phyloP scores from a whole-genome alignment of 2,113 vertebrate genomes.

The Agapornis roseicollis region DNA sequence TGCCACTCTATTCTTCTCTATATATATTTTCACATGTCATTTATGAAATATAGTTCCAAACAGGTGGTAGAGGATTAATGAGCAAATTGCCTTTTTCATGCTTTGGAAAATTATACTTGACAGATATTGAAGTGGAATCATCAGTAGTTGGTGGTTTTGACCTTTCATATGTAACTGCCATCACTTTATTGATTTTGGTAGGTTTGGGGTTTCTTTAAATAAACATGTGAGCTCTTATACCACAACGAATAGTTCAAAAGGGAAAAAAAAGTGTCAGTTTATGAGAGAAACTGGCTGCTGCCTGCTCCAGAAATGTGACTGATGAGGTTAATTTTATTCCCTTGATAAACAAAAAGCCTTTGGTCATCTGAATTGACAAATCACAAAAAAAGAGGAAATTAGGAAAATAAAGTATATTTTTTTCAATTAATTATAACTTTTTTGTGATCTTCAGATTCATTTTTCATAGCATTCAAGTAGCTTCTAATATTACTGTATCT shows the following conservation, averaged over 20 bases:
- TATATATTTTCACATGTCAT: not conserved
- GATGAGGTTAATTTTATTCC: not conserved
- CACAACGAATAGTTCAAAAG: not conserved
- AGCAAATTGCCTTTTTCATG: not conserved
- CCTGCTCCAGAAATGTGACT: not conserved
- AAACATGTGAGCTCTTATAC: not conserved
- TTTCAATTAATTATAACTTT: not conserved
- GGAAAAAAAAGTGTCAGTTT: not conserved
- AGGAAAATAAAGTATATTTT: not conserved
- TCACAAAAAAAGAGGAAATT: not conserved
- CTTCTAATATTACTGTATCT: not conserved
- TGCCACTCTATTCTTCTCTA: not conserved
- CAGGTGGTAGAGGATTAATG: not conserved
- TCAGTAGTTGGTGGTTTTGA: not conserved
- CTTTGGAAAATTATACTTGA: not conserved
- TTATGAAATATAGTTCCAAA: not conserved
- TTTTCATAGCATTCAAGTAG: not conserved
- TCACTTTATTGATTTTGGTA: not conserved
- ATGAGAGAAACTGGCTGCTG: not conserved
- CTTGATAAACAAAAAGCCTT: not conserved
- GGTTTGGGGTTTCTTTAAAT: not conserved
- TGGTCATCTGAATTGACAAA: not conserved
- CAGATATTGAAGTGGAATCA: not conserved
- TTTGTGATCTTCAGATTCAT: not conserved
- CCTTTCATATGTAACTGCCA: not conserved